These are phyloP conservation scores for Volucella zonaria DNA, from an alignment of 2,888 invertebrate species.

Conservation along the genomic window DNA sequence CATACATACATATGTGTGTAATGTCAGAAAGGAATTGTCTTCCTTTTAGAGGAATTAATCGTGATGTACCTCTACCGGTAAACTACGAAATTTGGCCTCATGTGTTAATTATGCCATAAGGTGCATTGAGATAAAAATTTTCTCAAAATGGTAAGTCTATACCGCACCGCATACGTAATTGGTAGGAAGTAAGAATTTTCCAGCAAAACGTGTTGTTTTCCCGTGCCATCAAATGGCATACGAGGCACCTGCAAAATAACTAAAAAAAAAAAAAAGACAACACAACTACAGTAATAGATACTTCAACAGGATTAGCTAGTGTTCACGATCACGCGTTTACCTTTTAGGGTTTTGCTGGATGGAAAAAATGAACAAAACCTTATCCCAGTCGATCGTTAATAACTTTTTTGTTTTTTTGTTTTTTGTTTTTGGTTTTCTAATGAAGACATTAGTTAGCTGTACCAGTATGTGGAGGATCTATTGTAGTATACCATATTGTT, in stretches of 20 bases:
- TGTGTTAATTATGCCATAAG: constrained; percentile 73
- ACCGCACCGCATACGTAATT: constrained; percentile 61
- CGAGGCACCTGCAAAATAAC: constrained; percentile 64
- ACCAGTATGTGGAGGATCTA: constrained; percentile 15
- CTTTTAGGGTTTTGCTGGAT: constrained; percentile 61
- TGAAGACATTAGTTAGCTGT: constrained; percentile 66
- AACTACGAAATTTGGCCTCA: constrained; percentile 63
- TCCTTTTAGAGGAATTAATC: constrained; percentile 49
- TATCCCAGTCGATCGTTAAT: constrained; percentile 70
- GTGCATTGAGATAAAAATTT: constrained; percentile 46
- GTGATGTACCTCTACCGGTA: constrained; percentile 58
- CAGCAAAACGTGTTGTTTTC: constrained; percentile 46
- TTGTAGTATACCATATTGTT: constrained; percentile 24
- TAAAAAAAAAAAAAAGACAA: too few relatives aligned
- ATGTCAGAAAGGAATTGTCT: constrained; percentile 28
- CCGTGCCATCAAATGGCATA: constrained; percentile 46
- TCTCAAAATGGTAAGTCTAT: constrained; percentile 53
- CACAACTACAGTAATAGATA: constrained; percentile 47
- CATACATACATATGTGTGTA: too few relatives aligned
- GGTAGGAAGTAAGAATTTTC: constrained; percentile 65
- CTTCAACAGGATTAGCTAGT: constrained; percentile 71
- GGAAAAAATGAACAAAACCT: constrained; percentile 15
- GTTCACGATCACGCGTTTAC: constrained; percentile 72
- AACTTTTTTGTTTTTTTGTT: constrained; percentile 34
- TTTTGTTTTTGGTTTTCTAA: constrained; percentile 51